phyloP scores from a whole-genome alignment of 2,113 vertebrate genomes.

The Corapipo altera region DNA sequence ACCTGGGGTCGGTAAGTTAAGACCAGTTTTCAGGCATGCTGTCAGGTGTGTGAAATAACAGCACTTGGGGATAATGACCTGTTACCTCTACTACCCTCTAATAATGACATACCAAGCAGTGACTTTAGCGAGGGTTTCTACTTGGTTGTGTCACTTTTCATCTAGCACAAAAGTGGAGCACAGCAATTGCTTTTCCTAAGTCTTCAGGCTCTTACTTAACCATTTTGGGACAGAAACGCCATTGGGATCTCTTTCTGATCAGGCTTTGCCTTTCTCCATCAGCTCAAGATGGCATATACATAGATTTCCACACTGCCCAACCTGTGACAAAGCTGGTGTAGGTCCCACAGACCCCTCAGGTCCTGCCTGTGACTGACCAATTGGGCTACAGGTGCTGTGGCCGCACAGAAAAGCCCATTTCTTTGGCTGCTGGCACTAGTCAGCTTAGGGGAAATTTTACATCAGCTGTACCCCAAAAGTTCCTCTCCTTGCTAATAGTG shows the following conservation, averaged over 20 bases:
- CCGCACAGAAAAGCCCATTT: background rate
- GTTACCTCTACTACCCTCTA: background rate
- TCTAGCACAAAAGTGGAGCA: background rate
- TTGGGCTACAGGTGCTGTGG: background rate
- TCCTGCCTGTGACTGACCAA: rapidly evolving
- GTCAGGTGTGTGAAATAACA: background rate
- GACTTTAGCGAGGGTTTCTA: background rate
- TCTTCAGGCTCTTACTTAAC: background rate
- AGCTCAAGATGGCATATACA: background rate
- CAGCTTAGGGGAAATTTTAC: background rate
- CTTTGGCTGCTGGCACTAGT: background rate
- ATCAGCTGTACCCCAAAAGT: background rate
- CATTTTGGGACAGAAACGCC: background rate
- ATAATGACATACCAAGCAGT: background rate
- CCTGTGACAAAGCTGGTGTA: background rate
- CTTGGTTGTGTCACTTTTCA: background rate
- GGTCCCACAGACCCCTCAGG: background rate
- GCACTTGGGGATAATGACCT: background rate
- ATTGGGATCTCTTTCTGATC: background rate
- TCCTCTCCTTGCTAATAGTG: background rate
- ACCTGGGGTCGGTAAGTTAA: background rate
- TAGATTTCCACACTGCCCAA: background rate
- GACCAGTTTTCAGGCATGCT: background rate
- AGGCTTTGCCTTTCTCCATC: background rate
- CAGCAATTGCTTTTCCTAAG: background rate